A percentile compares a stretch with the other conserved stretches of the same genome.
These are phyloP conservation scores for Emberiza fucata DNA, from an alignment of 2,113 vertebrate genomes.

Conservation along the genomic window DNA sequence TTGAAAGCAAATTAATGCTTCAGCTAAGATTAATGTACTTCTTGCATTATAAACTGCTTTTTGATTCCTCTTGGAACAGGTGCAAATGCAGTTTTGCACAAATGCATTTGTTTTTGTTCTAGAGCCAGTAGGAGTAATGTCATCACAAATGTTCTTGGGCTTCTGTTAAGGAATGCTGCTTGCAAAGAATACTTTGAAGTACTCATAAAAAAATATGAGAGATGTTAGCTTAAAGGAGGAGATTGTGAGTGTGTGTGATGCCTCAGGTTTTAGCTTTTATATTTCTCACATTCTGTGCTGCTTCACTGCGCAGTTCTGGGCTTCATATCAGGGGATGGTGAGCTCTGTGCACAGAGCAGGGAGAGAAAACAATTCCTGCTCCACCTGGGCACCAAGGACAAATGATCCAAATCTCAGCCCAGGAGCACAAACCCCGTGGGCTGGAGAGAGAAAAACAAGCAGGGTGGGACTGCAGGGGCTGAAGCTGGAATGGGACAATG, in stretches of 20 bases:
- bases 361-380: not conserved
- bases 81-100: slow-evolving; percentile 27
- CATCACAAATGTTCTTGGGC: not conserved
- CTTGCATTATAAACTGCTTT: not conserved
- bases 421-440: not conserved
- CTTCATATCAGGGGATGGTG: not conserved
- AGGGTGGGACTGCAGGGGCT: not conserved
- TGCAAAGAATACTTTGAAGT: slow-evolving; percentile 7
- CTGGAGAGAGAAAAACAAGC: not conserved
- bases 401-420: not conserved
- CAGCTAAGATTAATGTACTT: slow-evolving; percentile 10
- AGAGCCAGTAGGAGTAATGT: not conserved
- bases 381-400: not conserved
- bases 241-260: not conserved
- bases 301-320: accelerated
- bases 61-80: not conserved
- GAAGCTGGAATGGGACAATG: not conserved
- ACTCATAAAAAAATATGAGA: not conserved
- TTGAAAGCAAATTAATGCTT: slow-evolving; percentile 15
- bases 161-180: not conserved
- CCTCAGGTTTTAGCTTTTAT: not conserved
- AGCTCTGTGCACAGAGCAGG: not conserved
- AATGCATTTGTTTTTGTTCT: not conserved
- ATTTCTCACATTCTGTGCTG: not conserved
- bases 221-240: not conserved